Percentiles rank a stretch among this genome's conserved stretches.
These are phyloP conservation scores for Rotaria socialis DNA, from an alignment of 2,888 invertebrate species.

Conservation along the genomic window DNA sequence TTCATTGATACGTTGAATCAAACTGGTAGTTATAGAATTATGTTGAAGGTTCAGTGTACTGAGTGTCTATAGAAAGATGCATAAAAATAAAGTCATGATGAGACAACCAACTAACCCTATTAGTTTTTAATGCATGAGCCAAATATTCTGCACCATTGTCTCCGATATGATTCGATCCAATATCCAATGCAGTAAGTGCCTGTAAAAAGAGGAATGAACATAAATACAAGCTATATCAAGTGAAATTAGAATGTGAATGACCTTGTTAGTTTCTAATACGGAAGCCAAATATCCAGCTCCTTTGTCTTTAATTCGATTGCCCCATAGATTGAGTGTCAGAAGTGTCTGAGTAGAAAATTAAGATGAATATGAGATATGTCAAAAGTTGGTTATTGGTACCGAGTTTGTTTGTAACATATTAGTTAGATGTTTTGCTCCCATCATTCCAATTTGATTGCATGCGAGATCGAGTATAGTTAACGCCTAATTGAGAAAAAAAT, in stretches of 20 bases:
- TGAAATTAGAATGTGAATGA: not conserved
- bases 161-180: not conserved
- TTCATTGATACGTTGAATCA: no score
- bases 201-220: not conserved
- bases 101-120: not conserved
- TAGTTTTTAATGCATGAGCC: not conserved
- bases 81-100: not conserved
- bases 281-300: not conserved
- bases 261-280: not conserved
- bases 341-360: not conserved
- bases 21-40: not conserved
- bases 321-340: not conserved
- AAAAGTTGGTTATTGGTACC: not conserved
- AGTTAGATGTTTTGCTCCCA: not conserved
- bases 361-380: not conserved
- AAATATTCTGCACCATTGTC: not conserved
- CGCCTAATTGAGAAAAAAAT: not conserved
- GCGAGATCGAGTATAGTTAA: not conserved
- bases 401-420: conserved; percentile 25
- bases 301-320: not conserved
- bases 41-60: not conserved
- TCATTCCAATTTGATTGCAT: not conserved
- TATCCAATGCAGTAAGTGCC: not conserved
- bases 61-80: not conserved
- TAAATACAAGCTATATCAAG: not conserved